Evolutionary conservation across 2,797 vertebrate genomes (phyloP).

Genomic region (Mormyrops attenuatus): DNA sequence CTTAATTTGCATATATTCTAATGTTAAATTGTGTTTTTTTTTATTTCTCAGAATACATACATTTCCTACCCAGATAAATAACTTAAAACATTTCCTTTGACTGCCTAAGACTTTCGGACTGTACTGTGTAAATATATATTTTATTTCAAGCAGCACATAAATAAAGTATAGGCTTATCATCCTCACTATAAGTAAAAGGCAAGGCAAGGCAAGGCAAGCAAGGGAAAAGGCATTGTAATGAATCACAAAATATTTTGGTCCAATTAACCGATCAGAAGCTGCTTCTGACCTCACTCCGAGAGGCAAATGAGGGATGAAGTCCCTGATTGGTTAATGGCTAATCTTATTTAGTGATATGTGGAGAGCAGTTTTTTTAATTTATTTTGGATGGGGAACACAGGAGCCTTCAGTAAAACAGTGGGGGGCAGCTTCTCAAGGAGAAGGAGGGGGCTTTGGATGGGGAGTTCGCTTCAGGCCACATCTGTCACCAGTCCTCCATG

Average conservation of each 20-base stretch:
- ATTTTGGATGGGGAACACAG: slow-evolving; percentile 58
- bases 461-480: slow-evolving; percentile 51
- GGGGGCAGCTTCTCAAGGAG: slow-evolving; percentile 33
- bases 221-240: background rate
- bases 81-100: background rate
- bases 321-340: slow-evolving; percentile 51
- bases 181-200: background rate
- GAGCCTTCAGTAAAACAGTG: slow-evolving; percentile 48
- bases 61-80: background rate
- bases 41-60: background rate
- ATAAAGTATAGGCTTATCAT: background rate
- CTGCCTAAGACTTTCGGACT: background rate
- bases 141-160: background rate
- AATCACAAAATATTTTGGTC: background rate
- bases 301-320: slow-evolving; percentile 23
- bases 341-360: slow-evolving; percentile 58
- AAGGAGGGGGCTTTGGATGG: slow-evolving; percentile 36
- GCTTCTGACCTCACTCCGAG: background rate
- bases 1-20: background rate
- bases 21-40: background rate
- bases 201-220: too few species aligned
- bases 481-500: slow-evolving; percentile 42
- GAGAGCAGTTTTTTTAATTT: slow-evolving; percentile 49
- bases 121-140: background rate
- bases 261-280: background rate